Conservation (phyloP, 2,888 invertebrate species). For the Scrobipalpa atriplicella region DNA sequence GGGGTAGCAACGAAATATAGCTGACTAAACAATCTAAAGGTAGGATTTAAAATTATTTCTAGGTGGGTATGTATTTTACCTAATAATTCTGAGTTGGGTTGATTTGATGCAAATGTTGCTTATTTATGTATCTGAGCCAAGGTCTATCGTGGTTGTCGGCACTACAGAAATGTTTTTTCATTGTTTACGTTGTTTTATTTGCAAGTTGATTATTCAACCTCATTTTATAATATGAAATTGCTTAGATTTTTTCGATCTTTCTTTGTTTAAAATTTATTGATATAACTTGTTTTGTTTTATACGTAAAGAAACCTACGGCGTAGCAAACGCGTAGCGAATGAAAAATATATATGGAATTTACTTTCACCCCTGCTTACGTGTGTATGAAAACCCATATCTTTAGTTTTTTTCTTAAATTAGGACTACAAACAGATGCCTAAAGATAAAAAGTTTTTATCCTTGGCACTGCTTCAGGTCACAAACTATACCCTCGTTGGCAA, state of each 20-base stretch:
- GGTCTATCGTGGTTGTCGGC: constrained; percentile 6
- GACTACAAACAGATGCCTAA: too few relatives aligned
- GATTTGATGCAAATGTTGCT: constrained; percentile 13
- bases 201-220: not conserved
- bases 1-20: not conserved
- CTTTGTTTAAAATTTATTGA: not conserved
- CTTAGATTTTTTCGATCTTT: not conserved
- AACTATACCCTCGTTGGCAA: too few relatives aligned
- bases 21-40: not conserved
- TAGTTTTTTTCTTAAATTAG: too few relatives aligned
- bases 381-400: too few relatives aligned
- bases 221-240: not conserved
- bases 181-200: not conserved
- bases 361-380: too few relatives aligned
- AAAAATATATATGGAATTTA: too few relatives aligned
- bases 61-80: not conserved
- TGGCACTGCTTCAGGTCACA: too few relatives aligned
- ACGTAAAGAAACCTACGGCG: too few relatives aligned
- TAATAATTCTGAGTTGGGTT: not conserved
- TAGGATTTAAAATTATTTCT: not conserved
- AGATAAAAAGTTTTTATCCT: too few relatives aligned
- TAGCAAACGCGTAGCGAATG: too few relatives aligned
- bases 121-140: constrained; percentile 10
- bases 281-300: too few relatives aligned
- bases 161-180: constrained; percentile 9